Evolutionary conservation across 2,797 vertebrate species (phyloP), one percentile per base, ranked within the genome.

Genomic region (Gymnopithys bicolor): DNA sequence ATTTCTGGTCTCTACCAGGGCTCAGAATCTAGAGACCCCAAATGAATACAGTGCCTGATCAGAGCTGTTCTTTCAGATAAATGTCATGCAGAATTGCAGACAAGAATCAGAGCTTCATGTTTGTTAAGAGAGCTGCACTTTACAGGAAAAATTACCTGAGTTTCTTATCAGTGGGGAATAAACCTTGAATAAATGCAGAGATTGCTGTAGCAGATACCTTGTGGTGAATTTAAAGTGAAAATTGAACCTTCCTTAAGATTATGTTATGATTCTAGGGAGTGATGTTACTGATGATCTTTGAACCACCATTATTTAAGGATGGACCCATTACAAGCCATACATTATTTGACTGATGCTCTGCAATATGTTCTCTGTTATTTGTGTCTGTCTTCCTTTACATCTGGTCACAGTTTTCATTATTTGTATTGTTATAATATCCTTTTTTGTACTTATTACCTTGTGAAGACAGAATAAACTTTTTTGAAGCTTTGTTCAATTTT

Each of bases 81-180:
- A 86, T 67, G 49, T 75, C 45, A 89, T 53, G 43, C 30, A 18
- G 74, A 67, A 55, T 41, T 95, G 58, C 56, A 87, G 75, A 46
- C 13, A 51, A 49, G 58, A 87, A 84, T 53, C 83, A 94, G 89
- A 58, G 24, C 15, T 69, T 83, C 23, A 28, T 49, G 37, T 55
- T 95, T 78, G 53, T 46, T 75, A 68, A 80, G 68, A 96, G 64
- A 56, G 39, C n/a, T 35, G 13, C 32, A 73, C 80, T 95, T 83
- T 68, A 41, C 48, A 81, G 89, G 77, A 86, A 64, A 59, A 90
- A n/a, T 84, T 85, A 28, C 43, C 45, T 43, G 53, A 45, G 55
- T 74, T 88, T 84, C 82, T 96, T 94, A 68, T 62, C 86, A 75
- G 39, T 69, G 28, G 45, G 92, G 58, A 96, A 91, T 73, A 67